phyloP scores from a whole-genome alignment of 2,113 vertebrate species.

The Neogale vison region DNA sequence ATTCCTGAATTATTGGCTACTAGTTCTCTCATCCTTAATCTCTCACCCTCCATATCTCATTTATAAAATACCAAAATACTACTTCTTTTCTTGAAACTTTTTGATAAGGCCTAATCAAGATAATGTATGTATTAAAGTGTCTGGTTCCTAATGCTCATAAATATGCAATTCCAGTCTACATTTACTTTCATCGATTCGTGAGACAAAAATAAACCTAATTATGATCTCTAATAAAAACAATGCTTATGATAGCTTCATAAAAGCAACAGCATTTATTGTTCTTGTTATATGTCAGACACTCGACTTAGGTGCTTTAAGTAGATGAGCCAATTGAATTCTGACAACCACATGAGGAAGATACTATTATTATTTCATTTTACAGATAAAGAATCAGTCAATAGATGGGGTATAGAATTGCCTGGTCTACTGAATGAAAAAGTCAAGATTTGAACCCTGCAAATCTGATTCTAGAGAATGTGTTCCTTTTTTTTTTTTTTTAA shows the following conservation, averaged over 20 bases:
- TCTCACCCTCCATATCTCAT: not conserved
- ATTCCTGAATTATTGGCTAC: not conserved
- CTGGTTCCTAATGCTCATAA: not conserved
- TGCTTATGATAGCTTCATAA: not conserved
- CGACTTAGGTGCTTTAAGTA: not conserved
- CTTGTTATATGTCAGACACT: not conserved
- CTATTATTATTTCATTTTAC: not conserved
- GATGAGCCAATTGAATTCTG: not conserved
- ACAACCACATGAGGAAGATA: not conserved
- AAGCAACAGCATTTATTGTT: not conserved
- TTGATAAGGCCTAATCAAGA: not conserved
- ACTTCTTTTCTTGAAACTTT: not conserved
- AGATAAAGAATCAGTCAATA: not conserved
- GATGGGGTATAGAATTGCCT: not conserved
- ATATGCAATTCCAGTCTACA: not conserved
- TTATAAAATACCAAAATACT: not conserved
- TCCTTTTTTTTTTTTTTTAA: not conserved
- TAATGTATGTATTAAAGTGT: not conserved
- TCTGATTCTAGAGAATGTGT: not conserved
- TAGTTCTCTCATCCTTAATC: not conserved
- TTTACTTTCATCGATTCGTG: not conserved
- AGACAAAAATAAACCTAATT: slow-evolving; percentile 40
- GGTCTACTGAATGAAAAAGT: not conserved
- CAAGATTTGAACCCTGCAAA: not conserved
- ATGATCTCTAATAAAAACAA: not conserved